Evolutionary conservation across 2,113 vertebrate genomes (phyloP).

Genomic region (Lasiurus cinereus): DNA sequence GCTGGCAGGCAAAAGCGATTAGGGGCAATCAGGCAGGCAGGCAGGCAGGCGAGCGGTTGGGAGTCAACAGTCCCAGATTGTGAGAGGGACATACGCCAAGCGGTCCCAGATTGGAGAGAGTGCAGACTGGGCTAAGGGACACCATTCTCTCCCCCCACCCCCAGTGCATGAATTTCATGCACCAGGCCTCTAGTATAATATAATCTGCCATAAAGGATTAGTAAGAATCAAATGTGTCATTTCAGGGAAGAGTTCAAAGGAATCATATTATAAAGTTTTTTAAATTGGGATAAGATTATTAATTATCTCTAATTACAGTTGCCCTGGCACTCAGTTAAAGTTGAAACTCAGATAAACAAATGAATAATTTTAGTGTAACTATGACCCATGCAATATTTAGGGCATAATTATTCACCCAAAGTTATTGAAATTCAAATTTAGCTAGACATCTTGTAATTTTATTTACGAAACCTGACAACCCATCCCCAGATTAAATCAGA

Average conservation of each 20-base stretch:
- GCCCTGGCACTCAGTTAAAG: background rate
- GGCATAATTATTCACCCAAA: background rate
- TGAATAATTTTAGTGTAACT: background rate
- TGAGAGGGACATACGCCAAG: too few relatives aligned
- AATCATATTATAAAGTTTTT: background rate
- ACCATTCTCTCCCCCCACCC: too few relatives aligned
- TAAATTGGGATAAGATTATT: background rate
- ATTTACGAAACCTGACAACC: conserved; percentile 26
- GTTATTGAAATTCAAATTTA: background rate
- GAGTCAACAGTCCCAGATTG: too few relatives aligned
- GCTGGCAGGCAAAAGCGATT: too few relatives aligned
- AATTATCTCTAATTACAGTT: background rate
- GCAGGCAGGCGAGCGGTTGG: too few relatives aligned
- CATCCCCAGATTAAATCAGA: background rate
- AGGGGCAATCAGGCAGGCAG: too few relatives aligned
- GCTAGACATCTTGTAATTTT: background rate
- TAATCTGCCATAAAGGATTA: background rate
- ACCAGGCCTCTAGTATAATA: background rate
- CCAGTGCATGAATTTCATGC: too few relatives aligned
- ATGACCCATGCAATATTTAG: background rate
- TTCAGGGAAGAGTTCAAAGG: background rate
- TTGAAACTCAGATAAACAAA: conserved; percentile 22
- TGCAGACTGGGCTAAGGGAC: too few relatives aligned
- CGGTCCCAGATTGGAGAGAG: too few relatives aligned
- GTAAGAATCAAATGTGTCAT: background rate